Percentiles rank a stretch among this genome's conserved stretches.
These are phyloP conservation scores for Nasonia vitripennis DNA, from an alignment of 1,140 invertebrate species.

Conservation along the genomic window DNA sequence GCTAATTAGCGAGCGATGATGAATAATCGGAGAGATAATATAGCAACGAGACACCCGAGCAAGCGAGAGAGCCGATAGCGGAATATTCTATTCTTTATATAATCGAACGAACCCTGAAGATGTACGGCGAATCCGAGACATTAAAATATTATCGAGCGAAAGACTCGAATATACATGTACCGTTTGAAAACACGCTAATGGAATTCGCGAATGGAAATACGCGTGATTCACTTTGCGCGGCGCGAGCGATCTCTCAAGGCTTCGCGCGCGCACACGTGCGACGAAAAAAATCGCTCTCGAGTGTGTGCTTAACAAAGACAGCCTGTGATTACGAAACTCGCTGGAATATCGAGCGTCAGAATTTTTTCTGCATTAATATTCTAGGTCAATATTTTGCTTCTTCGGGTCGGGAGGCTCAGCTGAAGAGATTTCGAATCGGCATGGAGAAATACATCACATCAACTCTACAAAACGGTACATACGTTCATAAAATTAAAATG, in stretches of 20 bases:
- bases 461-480: too few relatives aligned
- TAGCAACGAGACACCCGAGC: neutral
- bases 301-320: conserved; percentile 24
- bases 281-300: neutral
- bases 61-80: neutral
- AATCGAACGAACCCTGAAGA: neutral
- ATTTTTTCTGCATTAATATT: neutral
- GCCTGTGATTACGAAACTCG: conserved; percentile 8
- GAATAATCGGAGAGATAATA: too few relatives aligned
- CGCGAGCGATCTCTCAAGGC: neutral
- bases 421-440: too few relatives aligned
- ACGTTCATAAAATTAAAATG: too few relatives aligned
- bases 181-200: conserved; percentile 15
- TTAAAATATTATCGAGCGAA: conserved; percentile 19
- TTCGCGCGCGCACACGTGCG: neutral
- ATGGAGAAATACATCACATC: too few relatives aligned
- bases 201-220: conserved; percentile 23
- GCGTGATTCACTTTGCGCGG: conserved; percentile 26
- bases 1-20: too few relatives aligned
- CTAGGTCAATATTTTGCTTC: neutral
- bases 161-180: neutral
- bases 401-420: too few relatives aligned
- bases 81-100: neutral
- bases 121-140: neutral
- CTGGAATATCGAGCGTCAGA: neutral